phyloP scores from a whole-genome alignment of 2,113 vertebrate genomes.

The Alethe diademata region DNA sequence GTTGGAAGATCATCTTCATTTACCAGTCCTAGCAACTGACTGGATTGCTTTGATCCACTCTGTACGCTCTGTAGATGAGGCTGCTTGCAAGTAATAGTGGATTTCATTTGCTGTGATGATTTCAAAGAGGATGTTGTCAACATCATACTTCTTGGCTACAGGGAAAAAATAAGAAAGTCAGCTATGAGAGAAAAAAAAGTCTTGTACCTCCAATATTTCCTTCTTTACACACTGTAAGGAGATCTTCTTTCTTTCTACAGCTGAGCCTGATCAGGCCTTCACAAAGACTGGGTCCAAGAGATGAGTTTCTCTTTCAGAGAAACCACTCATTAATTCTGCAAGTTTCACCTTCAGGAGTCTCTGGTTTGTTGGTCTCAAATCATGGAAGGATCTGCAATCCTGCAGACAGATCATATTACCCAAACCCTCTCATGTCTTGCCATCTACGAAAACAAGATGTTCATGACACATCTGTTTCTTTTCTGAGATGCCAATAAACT shows the following conservation, averaged over 20 bases:
- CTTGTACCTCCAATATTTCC: background rate
- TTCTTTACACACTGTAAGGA: background rate
- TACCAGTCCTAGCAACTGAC: slow-evolving; percentile 84
- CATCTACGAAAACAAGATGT: background rate
- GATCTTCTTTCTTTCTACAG: background rate
- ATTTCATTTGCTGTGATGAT: slow-evolving; percentile 94
- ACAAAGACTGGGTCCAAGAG: background rate
- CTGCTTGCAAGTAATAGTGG: slow-evolving; percentile 92
- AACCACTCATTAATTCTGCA: background rate
- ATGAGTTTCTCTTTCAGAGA: background rate
- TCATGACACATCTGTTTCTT: background rate
- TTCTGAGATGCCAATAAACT: background rate
- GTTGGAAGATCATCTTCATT: slow-evolving; percentile 68
- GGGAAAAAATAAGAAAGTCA: background rate
- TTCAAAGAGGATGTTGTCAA: slow-evolving; percentile 92
- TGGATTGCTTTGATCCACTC: slow-evolving; percentile 96
- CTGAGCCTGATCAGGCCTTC: background rate
- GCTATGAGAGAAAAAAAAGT: background rate
- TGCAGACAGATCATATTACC: background rate
- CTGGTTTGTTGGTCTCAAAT: background rate
- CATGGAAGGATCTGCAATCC: background rate
- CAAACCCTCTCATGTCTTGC: background rate
- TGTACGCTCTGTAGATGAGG: slow-evolving; percentile 84
- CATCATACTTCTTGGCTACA: slow-evolving; percentile 84
- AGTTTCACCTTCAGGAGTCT: background rate